These are phyloP conservation scores for Erebia ligea DNA, from an alignment of 2,888 invertebrate species.

Conservation along the genomic window DNA sequence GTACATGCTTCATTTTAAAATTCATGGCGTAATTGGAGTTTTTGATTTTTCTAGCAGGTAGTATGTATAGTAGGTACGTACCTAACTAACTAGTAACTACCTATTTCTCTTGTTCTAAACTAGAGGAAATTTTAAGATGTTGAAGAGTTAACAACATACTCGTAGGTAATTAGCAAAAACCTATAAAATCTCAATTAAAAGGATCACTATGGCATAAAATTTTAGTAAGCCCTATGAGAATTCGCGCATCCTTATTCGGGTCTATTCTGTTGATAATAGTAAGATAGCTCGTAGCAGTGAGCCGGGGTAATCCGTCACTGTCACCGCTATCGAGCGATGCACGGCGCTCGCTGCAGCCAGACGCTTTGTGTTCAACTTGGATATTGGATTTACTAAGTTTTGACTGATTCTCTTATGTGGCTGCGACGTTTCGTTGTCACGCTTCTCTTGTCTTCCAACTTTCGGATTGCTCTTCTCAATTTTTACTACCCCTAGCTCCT, in stretches of 20 bases:
- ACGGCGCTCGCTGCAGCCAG: conserved; percentile 60
- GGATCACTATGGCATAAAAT: neutral
- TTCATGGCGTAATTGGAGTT: too few relatives aligned
- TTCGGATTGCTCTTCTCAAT: conserved; percentile 7
- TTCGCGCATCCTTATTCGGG: conserved; percentile 37
- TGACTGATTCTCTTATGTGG: conserved; percentile 60
- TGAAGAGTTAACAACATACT: neutral
- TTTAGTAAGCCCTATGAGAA: conserved; percentile 23
- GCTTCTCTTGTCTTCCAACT: conserved; percentile 15
- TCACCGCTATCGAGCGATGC: conserved; percentile 78
- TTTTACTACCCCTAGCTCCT: neutral
- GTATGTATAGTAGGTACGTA: too few relatives aligned
- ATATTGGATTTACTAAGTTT: conserved; percentile 78
- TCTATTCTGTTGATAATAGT: conserved; percentile 44
- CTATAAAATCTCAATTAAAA: neutral
- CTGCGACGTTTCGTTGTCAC: conserved; percentile 19
- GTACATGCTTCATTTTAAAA: too few relatives aligned
- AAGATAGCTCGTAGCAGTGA: conserved; percentile 45
- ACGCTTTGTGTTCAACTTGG: conserved; percentile 68
- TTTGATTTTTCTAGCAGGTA: too few relatives aligned
- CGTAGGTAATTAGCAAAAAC: neutral
- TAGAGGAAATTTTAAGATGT: too few relatives aligned
- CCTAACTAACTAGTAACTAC: too few relatives aligned
- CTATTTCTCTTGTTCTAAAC: too few relatives aligned
- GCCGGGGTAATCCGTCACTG: conserved; percentile 74